phyloP scores from a whole-genome alignment of 1,140 invertebrate species.

The Rhyacophila brunnea region DNA sequence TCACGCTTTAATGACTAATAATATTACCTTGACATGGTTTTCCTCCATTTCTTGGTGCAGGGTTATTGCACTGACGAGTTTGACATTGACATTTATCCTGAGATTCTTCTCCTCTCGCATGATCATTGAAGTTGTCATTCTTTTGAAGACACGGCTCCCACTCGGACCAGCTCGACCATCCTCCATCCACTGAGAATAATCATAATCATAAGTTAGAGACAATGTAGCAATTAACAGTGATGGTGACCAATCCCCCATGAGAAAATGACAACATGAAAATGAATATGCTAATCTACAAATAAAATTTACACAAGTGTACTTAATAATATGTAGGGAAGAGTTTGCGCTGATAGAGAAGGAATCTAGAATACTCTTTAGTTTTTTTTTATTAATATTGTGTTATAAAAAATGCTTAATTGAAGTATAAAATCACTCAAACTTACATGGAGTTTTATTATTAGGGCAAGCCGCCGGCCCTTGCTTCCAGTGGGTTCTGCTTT shows the following conservation, averaged over 20 bases:
- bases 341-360: no score
- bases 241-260: no score
- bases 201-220: no score
- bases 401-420: background rate
- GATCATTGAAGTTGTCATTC: constrained; percentile 36
- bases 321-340: no score
- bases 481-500: constrained; percentile 67
- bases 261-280: no score
- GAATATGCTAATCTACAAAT: no score
- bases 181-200: constrained; percentile 65
- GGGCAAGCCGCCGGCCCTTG: constrained; percentile 70
- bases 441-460: background rate
- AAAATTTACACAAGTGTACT: no score
- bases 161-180: constrained; percentile 70
- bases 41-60: constrained; percentile 77
- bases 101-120: constrained; percentile 43
- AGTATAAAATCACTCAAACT: no score
- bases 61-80: constrained; percentile 77
- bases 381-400: no score
- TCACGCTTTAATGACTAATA: no score
- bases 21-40: constrained; percentile 57
- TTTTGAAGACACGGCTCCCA: constrained; percentile 66
- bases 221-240: no score
- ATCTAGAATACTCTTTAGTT: no score
- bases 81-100: constrained; percentile 75